phyloP scores from a whole-genome alignment of 2,888 invertebrate genomes.

The Pilophorus perplexus region DNA sequence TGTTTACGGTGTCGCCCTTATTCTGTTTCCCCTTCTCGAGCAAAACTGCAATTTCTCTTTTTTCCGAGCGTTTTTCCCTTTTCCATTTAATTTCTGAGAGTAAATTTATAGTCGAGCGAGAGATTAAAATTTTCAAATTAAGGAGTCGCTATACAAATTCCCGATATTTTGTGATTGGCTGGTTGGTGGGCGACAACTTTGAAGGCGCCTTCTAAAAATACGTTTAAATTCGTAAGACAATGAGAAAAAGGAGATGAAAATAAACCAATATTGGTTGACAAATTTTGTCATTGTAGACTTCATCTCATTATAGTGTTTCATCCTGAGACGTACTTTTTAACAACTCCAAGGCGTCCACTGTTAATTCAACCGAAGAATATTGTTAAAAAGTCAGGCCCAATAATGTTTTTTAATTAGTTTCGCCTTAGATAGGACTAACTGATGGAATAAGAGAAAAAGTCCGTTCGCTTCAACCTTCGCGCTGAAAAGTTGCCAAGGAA shows the following conservation, averaged over 20 bases:
- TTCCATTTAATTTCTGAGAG: background rate
- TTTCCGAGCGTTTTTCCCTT: background rate
- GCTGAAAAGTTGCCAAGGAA: slow-evolving; percentile 5
- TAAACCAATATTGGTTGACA: too few relatives aligned
- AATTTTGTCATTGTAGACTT: too few relatives aligned
- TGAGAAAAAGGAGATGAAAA: too few relatives aligned
- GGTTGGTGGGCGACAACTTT: too few relatives aligned
- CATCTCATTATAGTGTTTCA: too few relatives aligned
- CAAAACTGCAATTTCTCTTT: background rate
- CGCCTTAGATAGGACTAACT: background rate
- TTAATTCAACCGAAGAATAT: too few relatives aligned
- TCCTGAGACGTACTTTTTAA: too few relatives aligned
- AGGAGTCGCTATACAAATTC: too few relatives aligned
- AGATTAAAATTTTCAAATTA: background rate
- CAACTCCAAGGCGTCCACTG: too few relatives aligned
- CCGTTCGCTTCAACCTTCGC: background rate
- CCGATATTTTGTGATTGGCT: too few relatives aligned
- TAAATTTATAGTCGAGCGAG: background rate
- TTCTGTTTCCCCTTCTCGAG: background rate
- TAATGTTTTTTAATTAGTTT: slow-evolving; percentile 3
- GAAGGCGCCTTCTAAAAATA: too few relatives aligned
- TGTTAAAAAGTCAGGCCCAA: slow-evolving; percentile 19
- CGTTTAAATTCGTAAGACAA: too few relatives aligned
- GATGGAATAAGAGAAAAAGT: slow-evolving; percentile 11
- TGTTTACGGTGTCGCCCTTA: slow-evolving; percentile 25